A percentile compares a stretch with the other conserved stretches of the same genome.
Evolutionary conservation across 2,888 invertebrate species (phyloP).

Genomic region (Neocrepidodera transversa): DNA sequence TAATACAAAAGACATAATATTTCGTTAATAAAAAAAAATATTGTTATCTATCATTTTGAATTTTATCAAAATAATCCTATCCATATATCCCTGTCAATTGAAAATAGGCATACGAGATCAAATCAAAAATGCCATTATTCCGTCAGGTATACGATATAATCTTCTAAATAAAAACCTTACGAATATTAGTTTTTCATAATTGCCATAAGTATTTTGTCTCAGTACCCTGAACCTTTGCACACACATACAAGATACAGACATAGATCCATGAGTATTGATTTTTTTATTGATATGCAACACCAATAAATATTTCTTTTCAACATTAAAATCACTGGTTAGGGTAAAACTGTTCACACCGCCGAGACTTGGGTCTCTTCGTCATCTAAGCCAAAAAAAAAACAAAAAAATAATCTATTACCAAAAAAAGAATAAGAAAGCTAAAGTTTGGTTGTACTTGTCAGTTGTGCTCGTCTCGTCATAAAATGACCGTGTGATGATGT

Average conservation of each 20-base stretch:
- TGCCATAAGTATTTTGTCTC: constrained; percentile 39
- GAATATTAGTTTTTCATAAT: constrained; percentile 18
- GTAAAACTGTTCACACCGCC: constrained; percentile 61
- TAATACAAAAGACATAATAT: no score
- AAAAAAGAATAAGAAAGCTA: constrained; percentile 13
- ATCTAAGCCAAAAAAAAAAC: constrained; percentile 62
- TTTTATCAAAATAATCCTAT: no score
- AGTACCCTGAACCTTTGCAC: constrained; percentile 47
- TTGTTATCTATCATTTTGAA: no score
- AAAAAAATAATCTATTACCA: constrained; percentile 42
- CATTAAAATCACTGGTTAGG: constrained; percentile 47
- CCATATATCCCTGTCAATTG: no score
- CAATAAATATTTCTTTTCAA: constrained; percentile 42
- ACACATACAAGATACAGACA: constrained; percentile 48
- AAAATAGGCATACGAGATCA: no score
- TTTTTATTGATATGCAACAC: constrained; percentile 44
- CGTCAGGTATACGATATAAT: no score
- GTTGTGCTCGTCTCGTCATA: constrained; percentile 33
- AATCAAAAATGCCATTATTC: no score
- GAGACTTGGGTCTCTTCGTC: constrained; percentile 73
- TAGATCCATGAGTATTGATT: constrained; percentile 46
- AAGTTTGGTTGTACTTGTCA: constrained; percentile 38
- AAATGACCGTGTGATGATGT: constrained; percentile 37
- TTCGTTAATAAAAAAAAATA: no score
- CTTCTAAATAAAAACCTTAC: no score